phyloP scores from a whole-genome alignment of 2,888 invertebrate species.

The Chrysotoxum bicinctum region DNA sequence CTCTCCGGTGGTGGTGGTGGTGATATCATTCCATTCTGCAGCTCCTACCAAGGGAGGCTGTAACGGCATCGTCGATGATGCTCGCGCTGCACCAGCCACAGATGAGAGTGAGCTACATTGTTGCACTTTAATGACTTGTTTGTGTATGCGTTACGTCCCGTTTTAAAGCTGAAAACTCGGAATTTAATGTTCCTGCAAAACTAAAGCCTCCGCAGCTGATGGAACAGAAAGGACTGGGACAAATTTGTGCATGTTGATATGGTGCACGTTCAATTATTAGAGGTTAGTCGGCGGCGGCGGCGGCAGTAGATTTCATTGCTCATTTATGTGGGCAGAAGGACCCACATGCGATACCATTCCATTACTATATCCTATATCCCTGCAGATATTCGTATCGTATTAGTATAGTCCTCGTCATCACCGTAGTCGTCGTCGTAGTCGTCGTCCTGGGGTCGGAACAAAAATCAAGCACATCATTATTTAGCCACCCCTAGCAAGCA shows the following conservation, averaged over 20 bases:
- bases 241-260: slow-evolving; percentile 60
- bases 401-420: background rate
- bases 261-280: slow-evolving; percentile 60
- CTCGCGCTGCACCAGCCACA: slow-evolving; percentile 24
- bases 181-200: slow-evolving; percentile 54
- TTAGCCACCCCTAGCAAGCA: slow-evolving; percentile 31
- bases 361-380: slow-evolving; percentile 1
- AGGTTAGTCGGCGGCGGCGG: slow-evolving; percentile 63
- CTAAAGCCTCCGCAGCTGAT: slow-evolving; percentile 10
- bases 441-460: slow-evolving; percentile 15
- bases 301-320: slow-evolving; percentile 52
- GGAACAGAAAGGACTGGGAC: slow-evolving; percentile 38
- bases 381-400: background rate
- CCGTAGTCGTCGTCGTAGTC: background rate
- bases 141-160: slow-evolving; percentile 42
- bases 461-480: slow-evolving; percentile 68
- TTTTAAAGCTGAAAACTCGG: slow-evolving; percentile 57
- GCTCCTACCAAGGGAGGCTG: slow-evolving; percentile 7
- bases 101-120: slow-evolving; percentile 47
- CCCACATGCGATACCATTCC: slow-evolving; percentile 49
- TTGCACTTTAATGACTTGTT: slow-evolving; percentile 63
- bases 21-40: slow-evolving; percentile 56
- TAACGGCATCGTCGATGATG: background rate
- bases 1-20: background rate
- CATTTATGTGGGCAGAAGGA: slow-evolving; percentile 59